Percentiles rank a stretch among this genome's conserved stretches.
Evolutionary conservation across 2,113 vertebrate genomes (phyloP).

Genomic region (Rhodinocichla rosea): DNA sequence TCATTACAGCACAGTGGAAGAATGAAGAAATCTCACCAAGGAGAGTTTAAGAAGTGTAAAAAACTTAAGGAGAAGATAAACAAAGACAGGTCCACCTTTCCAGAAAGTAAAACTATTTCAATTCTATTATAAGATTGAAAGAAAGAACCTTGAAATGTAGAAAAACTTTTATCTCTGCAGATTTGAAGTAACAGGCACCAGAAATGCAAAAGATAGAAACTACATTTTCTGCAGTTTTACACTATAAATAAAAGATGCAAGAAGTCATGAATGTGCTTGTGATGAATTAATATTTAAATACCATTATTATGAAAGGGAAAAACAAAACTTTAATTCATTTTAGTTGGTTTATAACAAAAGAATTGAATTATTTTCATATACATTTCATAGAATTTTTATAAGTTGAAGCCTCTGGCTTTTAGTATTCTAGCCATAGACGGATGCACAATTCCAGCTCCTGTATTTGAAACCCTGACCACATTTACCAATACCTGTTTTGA

Average conservation of each 20-base stretch:
- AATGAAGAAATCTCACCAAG: background rate
- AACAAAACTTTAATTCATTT: background rate
- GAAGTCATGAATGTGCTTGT: background rate
- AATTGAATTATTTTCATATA: background rate
- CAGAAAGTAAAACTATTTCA: background rate
- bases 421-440: background rate
- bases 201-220: background rate
- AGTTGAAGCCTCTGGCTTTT: background rate
- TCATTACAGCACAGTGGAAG: background rate
- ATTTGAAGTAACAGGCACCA: background rate
- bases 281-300: conserved; percentile 20
- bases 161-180: background rate
- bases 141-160: background rate
- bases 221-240: background rate
- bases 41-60: background rate
- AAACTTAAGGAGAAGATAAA: background rate
- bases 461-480: background rate
- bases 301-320: background rate
- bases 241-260: background rate
- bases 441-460: background rate
- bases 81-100: background rate
- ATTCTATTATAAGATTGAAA: background rate
- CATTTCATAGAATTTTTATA: background rate
- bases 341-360: background rate
- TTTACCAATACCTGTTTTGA: background rate